Evolutionary conservation across 2,888 invertebrate species (phyloP).

Genomic region (Empis livida): DNA sequence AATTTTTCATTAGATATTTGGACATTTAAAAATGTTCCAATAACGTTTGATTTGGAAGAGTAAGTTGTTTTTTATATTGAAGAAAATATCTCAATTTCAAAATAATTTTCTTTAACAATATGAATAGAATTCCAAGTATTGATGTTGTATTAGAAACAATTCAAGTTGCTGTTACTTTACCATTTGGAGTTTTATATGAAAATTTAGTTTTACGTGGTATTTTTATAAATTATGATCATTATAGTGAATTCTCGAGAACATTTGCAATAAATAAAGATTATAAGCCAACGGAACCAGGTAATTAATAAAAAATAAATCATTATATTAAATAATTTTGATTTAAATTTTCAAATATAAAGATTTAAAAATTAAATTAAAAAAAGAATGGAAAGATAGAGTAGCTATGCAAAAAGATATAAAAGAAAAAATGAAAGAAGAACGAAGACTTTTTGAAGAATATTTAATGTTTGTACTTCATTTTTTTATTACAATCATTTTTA

Average conservation of each 20-base stretch:
- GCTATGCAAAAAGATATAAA: constrained; percentile 19
- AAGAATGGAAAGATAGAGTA: constrained; percentile 21
- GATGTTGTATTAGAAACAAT: constrained; percentile 15
- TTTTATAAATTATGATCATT: constrained; percentile 22
- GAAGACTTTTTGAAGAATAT: constrained; percentile 20
- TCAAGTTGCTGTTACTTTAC: constrained; percentile 17
- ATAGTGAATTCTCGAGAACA: constrained; percentile 21
- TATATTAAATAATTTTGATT: background rate
- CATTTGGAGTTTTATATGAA: constrained; percentile 19
- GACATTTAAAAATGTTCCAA: constrained; percentile 24
- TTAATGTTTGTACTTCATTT: constrained; percentile 10
- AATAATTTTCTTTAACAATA: too few relatives aligned
- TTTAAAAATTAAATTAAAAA: constrained; percentile 17
- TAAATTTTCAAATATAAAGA: constrained; percentile 8
- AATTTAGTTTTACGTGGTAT: constrained; percentile 23
- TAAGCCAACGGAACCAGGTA: background rate
- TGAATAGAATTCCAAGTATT: constrained; percentile 18
- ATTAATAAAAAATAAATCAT: background rate
- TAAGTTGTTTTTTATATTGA: constrained; percentile 11
- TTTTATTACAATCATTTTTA: too few relatives aligned
- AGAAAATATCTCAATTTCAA: background rate
- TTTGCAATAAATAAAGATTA: background rate
- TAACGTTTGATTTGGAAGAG: constrained; percentile 19
- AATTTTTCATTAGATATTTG: constrained; percentile 24
- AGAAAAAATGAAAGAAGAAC: constrained; percentile 12